Evolutionary conservation across 2,113 vertebrate genomes (phyloP).

Genomic region (Hirundichthys speculiger): DNA sequence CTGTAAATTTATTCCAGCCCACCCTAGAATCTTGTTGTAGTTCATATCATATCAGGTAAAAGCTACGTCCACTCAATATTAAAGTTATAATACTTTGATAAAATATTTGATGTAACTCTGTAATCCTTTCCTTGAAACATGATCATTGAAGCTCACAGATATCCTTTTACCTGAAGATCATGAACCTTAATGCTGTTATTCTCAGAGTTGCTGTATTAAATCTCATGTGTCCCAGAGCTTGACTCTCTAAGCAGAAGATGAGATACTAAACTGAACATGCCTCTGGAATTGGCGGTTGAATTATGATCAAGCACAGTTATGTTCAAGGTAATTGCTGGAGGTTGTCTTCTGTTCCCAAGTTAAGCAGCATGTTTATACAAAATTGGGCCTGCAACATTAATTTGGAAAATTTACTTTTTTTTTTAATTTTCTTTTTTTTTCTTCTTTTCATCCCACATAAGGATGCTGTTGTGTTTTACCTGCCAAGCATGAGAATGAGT

Average conservation of each 20-base stretch:
- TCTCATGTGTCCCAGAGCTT: constrained; percentile 54
- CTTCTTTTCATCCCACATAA: constrained; percentile 59
- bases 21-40: too few species aligned
- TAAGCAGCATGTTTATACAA: constrained; percentile 80
- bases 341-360: constrained; percentile 79
- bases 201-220: constrained; percentile 60
- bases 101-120: constrained; percentile 14
- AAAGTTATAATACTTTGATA: too few species aligned
- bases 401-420: constrained; percentile 60
- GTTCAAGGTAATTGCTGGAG: constrained; percentile 78
- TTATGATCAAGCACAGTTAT: constrained; percentile 71
- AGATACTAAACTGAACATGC: constrained; percentile 67
- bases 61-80: too few species aligned
- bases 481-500: too few species aligned
- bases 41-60: too few species aligned
- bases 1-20: too few species aligned
- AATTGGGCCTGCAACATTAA: constrained; percentile 75
- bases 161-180: constrained; percentile 57
- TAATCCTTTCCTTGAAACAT: constrained; percentile 18
- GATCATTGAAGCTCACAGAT: constrained; percentile 16
- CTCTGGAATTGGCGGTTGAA: constrained; percentile 59
- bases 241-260: constrained; percentile 53
- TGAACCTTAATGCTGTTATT: constrained; percentile 70
- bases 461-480: constrained; percentile 55
- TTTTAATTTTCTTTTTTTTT: too few species aligned